These are phyloP conservation scores for Zoanthus gigantus DNA, from an alignment of 92 coral and sea anemone genomes.

Conservation along the genomic window DNA sequence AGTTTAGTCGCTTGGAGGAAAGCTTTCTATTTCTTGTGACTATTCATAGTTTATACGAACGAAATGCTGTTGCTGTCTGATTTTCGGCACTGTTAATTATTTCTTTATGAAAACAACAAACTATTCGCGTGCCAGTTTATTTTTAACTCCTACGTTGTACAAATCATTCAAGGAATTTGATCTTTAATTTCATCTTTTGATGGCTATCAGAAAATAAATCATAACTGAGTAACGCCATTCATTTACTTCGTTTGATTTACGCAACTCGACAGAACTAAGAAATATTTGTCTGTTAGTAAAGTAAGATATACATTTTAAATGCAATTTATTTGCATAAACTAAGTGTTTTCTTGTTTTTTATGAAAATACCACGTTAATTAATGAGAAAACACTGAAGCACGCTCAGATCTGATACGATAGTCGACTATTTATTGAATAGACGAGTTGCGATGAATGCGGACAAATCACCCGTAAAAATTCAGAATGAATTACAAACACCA, in stretches of 20 bases:
- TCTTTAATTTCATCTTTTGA: background rate
- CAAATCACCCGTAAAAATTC: constrained; percentile 11
- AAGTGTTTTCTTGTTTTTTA: constrained; percentile 24
- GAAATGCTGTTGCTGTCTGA: background rate
- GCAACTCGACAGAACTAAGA: background rate
- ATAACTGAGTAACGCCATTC: background rate
- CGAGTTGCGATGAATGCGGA: constrained; percentile 15
- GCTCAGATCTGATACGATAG: background rate
- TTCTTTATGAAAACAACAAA: background rate
- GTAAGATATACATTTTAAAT: background rate
- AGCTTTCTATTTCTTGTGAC: too few relatives aligned
- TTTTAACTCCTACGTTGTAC: constrained; percentile 25
- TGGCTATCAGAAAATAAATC: background rate
- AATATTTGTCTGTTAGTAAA: too few relatives aligned
- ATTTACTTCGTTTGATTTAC: background rate
- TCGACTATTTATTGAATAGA: background rate
- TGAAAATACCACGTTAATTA: constrained; percentile 7
- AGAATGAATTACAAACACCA: background rate
- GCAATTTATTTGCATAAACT: constrained; percentile 21
- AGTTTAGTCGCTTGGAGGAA: too few relatives aligned
- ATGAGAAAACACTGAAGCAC: constrained; percentile 25
- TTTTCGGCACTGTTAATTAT: background rate
- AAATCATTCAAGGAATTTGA: constrained; percentile 24
- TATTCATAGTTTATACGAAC: background rate
- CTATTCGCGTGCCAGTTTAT: background rate